Base-by-base conservation (phyloP, 1,140 invertebrate genomes). In the Anastrepha ludens region DNA sequence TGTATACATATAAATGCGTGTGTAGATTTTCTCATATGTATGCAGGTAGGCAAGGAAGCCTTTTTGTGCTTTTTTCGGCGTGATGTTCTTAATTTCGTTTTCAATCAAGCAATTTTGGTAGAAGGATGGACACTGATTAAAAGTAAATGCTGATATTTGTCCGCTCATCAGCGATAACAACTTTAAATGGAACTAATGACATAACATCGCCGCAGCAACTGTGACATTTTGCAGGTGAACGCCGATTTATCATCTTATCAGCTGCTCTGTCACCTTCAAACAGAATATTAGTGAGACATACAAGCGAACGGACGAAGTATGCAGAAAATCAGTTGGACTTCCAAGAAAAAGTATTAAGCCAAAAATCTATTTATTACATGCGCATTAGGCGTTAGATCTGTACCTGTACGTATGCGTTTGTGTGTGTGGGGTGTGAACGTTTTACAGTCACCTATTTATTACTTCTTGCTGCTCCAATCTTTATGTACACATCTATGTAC, bases 191-290 rank as follows among this genome's bases (percentile, higher is more conserved):
- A 47, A 74, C 41, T 47, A 47, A n/a, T 47, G 67, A 44, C 39
- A 44, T 15, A 74, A 74, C 17, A 41, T 4, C 67, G 17, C 67
- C 67, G 17, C 67, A 44, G 67, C 44, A 47, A 74, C 39, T 74
- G 67, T 74, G 67, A 74, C 67, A 74, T 44, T 44, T 74, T 47
- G 67, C 67, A 74, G 41, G 67, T 74, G 67, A 74, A 74, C 17
- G 41, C 17, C 67, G 67, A 74, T 74, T 74, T 74, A 74, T 74
- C 67, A 74, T 47, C 67, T 74, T 74, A 74, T 74, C 67, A 74
- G 67, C 7, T 44, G 15, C 39, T 74, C 67, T 15, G 67, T 47
- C 15, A 3, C 67, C 67, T 74, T 74, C 67, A 13, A 55, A 15
- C 60, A n/a, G 41, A 15, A 47, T 2, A 13, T 62, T 62, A 62